Evolutionary conservation across 2,797 vertebrate genomes (phyloP).

Genomic region (Lithobates sylvaticus): DNA sequence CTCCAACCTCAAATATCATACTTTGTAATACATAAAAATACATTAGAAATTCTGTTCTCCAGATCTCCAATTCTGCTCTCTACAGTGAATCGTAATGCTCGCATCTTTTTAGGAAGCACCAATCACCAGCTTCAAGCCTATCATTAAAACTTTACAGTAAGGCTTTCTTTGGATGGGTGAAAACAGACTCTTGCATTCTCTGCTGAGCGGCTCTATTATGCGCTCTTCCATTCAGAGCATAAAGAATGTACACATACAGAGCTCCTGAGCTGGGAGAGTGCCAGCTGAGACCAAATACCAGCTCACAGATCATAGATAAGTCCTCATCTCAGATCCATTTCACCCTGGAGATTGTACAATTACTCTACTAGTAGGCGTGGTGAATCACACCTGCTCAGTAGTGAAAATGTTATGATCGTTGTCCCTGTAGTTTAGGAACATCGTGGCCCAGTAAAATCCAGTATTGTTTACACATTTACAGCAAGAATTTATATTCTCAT

Average conservation of each 20-base stretch:
- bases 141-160: slow-evolving; percentile 51
- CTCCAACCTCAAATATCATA: no score
- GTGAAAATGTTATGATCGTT: background rate
- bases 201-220: slow-evolving; percentile 17
- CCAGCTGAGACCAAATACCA: slow-evolving; percentile 31
- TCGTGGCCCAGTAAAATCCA: background rate
- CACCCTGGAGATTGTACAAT: background rate
- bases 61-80: slow-evolving; percentile 11
- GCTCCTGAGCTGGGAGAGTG: slow-evolving; percentile 27
- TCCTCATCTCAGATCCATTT: slow-evolving; percentile 25
- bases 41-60: background rate
- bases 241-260: slow-evolving; percentile 21
- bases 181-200: slow-evolving; percentile 37
- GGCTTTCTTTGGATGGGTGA: slow-evolving; percentile 20
- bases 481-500: background rate
- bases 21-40: no score
- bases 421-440: background rate
- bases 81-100: slow-evolving; percentile 15
- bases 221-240: slow-evolving; percentile 6
- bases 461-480: background rate
- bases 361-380: background rate
- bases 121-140: slow-evolving; percentile 1
- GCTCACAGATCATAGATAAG: slow-evolving; percentile 7
- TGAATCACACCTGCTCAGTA: background rate
- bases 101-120: slow-evolving; percentile 9